These are phyloP conservation scores for Hyposoter didymator DNA, from an alignment of 2,888 invertebrate species.

Conservation along the genomic window DNA sequence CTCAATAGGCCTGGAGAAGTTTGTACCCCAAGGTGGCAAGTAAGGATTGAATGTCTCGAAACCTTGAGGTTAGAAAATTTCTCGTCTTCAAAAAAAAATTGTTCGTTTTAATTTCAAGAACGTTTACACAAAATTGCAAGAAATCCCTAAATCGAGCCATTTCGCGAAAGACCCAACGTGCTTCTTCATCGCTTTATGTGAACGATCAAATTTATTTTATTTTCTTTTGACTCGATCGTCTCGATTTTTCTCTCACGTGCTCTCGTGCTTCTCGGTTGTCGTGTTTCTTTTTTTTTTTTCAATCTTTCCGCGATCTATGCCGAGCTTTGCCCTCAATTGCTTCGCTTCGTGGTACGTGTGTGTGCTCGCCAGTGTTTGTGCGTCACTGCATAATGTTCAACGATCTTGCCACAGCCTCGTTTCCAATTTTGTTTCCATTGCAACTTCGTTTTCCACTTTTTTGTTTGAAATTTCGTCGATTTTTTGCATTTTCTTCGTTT, in stretches of 20 bases:
- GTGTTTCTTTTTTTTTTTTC: background rate
- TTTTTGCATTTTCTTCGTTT: conserved; percentile 17
- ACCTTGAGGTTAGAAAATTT: too few relatives aligned
- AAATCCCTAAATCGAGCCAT: too few relatives aligned
- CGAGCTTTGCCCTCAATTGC: conserved; percentile 68
- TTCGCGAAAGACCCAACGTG: background rate
- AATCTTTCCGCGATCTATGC: conserved; percentile 27
- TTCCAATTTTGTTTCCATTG: background rate
- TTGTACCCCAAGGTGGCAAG: too few relatives aligned
- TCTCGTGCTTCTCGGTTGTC: background rate
- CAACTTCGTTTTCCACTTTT: background rate
- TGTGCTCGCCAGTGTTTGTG: background rate
- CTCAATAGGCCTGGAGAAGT: too few relatives aligned
- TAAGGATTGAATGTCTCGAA: too few relatives aligned
- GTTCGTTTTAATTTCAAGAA: too few relatives aligned
- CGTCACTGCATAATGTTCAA: conserved; percentile 25
- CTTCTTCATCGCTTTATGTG: conserved; percentile 35
- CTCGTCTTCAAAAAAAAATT: too few relatives aligned
- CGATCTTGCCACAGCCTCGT: background rate
- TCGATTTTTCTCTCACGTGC: background rate
- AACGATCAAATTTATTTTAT: background rate
- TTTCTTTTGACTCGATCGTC: background rate
- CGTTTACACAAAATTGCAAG: too few relatives aligned
- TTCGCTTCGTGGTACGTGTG: conserved; percentile 58
- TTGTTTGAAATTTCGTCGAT: background rate